These are phyloP conservation scores for Varecia variegata DNA, from an alignment of 2,797 vertebrate genomes.

Conservation along the genomic window DNA sequence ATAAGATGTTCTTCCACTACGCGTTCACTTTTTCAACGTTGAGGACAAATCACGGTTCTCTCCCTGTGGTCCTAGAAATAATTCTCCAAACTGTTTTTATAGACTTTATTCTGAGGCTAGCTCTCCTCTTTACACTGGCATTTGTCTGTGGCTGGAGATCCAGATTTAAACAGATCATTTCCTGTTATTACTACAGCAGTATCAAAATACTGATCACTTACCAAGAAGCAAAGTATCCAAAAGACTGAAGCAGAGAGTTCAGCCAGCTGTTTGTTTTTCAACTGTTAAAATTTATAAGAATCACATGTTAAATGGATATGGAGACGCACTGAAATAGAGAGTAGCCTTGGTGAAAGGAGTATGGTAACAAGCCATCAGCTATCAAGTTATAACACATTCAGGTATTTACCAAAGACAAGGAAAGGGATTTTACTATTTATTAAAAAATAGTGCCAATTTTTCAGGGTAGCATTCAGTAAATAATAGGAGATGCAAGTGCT, in stretches of 20 bases:
- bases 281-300: slow-evolving; percentile 39
- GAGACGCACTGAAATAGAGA: slow-evolving; percentile 18
- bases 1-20: not conserved
- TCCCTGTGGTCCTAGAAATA: slow-evolving; percentile 82
- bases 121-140: slow-evolving; percentile 72
- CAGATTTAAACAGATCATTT: slow-evolving; percentile 74
- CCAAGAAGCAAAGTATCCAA: slow-evolving; percentile 52
- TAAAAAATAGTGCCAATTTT: slow-evolving; percentile 22
- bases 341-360: slow-evolving; percentile 31
- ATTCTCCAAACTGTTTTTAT: slow-evolving; percentile 85
- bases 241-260: slow-evolving; percentile 50
- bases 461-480: not conserved
- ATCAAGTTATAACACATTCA: slow-evolving; percentile 10
- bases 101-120: slow-evolving; percentile 77
- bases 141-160: slow-evolving; percentile 50
- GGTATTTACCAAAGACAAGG: slow-evolving; percentile 52
- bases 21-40: slow-evolving; percentile 37
- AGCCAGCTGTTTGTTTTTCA: slow-evolving; percentile 71
- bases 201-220: slow-evolving; percentile 73
- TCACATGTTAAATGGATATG: slow-evolving; percentile 46
- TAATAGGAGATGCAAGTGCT: not conserved
- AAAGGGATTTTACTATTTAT: slow-evolving; percentile 39
- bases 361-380: not conserved
- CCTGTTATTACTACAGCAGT: slow-evolving; percentile 69
- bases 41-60: slow-evolving; percentile 80